phyloP scores from a whole-genome alignment of 1,140 invertebrate species.

The Pantala flavescens region DNA sequence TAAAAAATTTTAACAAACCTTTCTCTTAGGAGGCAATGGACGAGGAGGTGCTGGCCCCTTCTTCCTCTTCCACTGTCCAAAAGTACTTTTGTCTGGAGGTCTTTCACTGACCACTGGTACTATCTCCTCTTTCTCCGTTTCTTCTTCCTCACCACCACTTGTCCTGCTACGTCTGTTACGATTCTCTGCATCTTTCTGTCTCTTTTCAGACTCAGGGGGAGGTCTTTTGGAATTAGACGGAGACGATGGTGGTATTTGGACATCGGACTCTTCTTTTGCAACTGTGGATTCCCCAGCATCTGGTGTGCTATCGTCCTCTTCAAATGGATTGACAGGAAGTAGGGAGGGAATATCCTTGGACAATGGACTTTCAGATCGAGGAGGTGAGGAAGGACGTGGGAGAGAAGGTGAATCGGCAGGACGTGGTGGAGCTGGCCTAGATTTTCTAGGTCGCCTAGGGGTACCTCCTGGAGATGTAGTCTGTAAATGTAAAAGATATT shows the following conservation, averaged over 20 bases:
- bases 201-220: conserved; percentile 38
- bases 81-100: conserved; percentile 44
- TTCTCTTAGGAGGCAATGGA: conserved; percentile 43
- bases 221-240: not conserved
- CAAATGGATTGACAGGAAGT: not conserved
- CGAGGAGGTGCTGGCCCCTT: conserved; percentile 70
- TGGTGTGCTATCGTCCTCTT: conserved; percentile 25
- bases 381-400: conserved; percentile 36
- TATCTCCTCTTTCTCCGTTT: not conserved
- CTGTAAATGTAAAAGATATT: conserved; percentile 28
- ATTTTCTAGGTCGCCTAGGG: conserved; percentile 36
- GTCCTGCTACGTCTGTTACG: conserved; percentile 39
- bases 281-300: conserved; percentile 19
- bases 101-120: conserved; percentile 25
- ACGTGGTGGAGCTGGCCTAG: conserved; percentile 44
- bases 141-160: conserved; percentile 12
- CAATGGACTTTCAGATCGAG: conserved; percentile 24
- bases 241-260: not conserved
- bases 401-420: conserved; percentile 31
- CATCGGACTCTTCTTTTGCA: conserved; percentile 26
- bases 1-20: not conserved
- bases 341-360: conserved; percentile 24
- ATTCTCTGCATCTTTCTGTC: conserved; percentile 46
- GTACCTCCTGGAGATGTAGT: conserved; percentile 30
- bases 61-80: conserved; percentile 58